Evolutionary conservation across 2,888 invertebrate species (phyloP).

Genomic region (Schizotus pectinicornis): DNA sequence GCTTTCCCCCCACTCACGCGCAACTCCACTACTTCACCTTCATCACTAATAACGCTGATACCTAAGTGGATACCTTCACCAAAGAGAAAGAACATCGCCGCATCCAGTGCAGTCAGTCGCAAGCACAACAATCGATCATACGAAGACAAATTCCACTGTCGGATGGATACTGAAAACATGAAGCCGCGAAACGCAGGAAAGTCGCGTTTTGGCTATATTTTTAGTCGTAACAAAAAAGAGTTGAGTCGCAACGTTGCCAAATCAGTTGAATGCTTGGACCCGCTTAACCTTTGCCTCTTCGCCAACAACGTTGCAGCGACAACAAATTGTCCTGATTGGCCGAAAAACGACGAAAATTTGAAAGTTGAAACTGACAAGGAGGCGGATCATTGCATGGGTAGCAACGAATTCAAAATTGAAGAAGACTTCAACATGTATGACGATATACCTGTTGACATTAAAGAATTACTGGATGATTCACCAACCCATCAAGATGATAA

Average conservation of each 20-base stretch:
- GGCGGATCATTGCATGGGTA: constrained; percentile 8
- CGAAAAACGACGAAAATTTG: constrained; percentile 4
- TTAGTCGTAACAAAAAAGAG: constrained; percentile 27
- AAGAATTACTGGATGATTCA: constrained; percentile 61
- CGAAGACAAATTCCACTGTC: constrained; percentile 9
- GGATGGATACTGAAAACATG: background rate
- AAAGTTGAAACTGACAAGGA: background rate
- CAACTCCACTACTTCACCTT: constrained; percentile 37
- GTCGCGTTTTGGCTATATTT: constrained; percentile 29
- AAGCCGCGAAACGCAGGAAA: constrained; percentile 12
- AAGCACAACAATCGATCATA: constrained; percentile 24
- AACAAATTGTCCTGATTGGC: constrained; percentile 3
- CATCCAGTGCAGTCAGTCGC: constrained; percentile 21
- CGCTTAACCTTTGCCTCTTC: constrained; percentile 64
- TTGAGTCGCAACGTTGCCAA: constrained; percentile 50
- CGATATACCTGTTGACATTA: constrained; percentile 67
- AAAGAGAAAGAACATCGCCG: constrained; percentile 33
- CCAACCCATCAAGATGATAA: constrained; percentile 59
- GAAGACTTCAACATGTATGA: constrained; percentile 62
- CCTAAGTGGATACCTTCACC: constrained; percentile 53
- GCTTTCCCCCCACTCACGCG: constrained; percentile 69
- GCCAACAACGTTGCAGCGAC: constrained; percentile 35
- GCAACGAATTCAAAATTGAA: constrained; percentile 32
- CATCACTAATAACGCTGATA: constrained; percentile 43
- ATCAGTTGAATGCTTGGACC: constrained; percentile 61